These are phyloP conservation scores for Arctia plantaginis DNA, from an alignment of 2,888 invertebrate genomes.

Conservation along the genomic window DNA sequence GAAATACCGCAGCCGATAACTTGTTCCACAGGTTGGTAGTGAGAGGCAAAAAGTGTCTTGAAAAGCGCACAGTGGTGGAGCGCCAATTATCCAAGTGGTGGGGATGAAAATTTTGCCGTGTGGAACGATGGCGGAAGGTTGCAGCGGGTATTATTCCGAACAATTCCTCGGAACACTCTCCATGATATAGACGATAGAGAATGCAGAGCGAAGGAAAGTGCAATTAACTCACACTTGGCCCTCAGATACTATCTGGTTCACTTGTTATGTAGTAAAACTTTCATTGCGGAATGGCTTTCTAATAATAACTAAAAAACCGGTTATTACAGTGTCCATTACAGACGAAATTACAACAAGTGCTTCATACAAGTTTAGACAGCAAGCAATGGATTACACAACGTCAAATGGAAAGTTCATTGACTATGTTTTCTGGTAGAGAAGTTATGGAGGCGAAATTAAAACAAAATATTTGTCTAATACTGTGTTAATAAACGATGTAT, in stretches of 20 bases:
- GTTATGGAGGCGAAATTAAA: background rate
- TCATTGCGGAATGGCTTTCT: background rate
- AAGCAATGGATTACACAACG: constrained; percentile 4
- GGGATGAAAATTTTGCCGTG: too few species aligned
- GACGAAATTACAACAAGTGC: background rate
- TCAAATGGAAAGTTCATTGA: background rate
- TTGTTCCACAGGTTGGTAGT: too few species aligned
- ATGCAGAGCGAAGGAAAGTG: too few species aligned
- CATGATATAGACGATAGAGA: too few species aligned
- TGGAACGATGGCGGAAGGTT: too few species aligned
- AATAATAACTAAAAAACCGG: background rate
- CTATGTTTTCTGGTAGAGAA: background rate
- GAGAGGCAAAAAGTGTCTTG: too few species aligned
- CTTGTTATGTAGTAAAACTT: background rate
- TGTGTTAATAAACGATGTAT: background rate
- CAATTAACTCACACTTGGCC: background rate
- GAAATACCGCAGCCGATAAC: too few species aligned
- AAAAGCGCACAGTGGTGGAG: too few species aligned
- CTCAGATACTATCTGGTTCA: background rate
- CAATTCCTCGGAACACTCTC: too few species aligned
- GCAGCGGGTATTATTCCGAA: too few species aligned
- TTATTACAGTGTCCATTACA: background rate
- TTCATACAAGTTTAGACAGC: background rate
- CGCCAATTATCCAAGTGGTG: too few species aligned
- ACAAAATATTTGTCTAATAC: background rate